Conservation (phyloP, 2,113 vertebrate species). For the Arenaria interpres region DNA sequence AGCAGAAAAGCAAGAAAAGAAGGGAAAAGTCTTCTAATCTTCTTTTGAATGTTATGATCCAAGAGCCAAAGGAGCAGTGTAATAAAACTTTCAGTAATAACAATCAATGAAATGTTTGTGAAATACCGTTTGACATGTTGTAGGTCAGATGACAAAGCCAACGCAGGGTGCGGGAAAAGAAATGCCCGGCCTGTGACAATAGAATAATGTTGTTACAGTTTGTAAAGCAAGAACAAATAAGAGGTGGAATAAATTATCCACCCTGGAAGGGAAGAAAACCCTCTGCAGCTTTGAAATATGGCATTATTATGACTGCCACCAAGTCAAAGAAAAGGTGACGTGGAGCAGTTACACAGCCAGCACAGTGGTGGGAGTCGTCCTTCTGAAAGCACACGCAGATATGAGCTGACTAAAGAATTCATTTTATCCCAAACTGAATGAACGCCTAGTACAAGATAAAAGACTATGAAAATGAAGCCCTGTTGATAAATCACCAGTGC, state of each 20-base stretch:
- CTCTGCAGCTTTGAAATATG: background rate
- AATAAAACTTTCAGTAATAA: background rate
- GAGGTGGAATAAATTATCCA: background rate
- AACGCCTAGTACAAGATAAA: background rate
- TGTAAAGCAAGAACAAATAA: background rate
- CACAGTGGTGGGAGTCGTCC: background rate
- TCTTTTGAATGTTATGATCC: background rate
- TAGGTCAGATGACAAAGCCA: background rate
- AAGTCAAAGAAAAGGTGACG: background rate
- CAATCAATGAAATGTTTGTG: background rate
- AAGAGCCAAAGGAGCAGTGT: background rate
- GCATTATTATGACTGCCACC: background rate
- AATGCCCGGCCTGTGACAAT: background rate
- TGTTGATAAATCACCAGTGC: background rate
- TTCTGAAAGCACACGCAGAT: background rate
- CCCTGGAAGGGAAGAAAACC: background rate
- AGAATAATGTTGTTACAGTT: background rate
- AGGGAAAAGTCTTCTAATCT: background rate
- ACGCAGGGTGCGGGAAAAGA: background rate
- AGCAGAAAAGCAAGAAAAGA: background rate
- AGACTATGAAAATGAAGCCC: background rate
- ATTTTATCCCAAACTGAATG: background rate
- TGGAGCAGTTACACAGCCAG: background rate
- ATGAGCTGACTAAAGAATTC: background rate
- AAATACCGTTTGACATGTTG: background rate